Base-by-base conservation (phyloP, 2,113 vertebrate species). In the Apodemus speciosus region DNA sequence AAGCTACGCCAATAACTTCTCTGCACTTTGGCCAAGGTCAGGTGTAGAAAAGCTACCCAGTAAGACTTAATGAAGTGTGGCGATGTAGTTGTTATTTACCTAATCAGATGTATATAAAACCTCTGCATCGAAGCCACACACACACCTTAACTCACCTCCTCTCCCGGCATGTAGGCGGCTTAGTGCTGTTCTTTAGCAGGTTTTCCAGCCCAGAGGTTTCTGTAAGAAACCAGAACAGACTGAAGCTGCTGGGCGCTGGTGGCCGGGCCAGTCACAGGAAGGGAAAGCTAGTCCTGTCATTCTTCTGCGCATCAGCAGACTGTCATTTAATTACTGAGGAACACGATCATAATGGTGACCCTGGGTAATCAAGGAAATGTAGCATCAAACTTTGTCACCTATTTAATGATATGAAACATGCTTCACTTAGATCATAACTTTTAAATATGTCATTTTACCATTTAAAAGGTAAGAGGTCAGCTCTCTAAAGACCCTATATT, bases 341-440 rank as follows among this genome's bases (percentile, higher is more conserved):
- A 27, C n/a, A 5, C 68, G 46, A 20, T 72, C 58, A 62, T 51
- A 58, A 30, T 80, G 69, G 77, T 89, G n/a, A 93, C 43, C 53
- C 71, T 56, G 85, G 94, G 14, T 83, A 53, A 79, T 43, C n/a
- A 92, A 93, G 77, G 80, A 95, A 93, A 71, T 56, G n/a, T 62
- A 75, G 64, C 68, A 11, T 94, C 53, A 87, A 51, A 68, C 51
- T 94, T 92, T 92, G 3, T 94, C 27, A 85, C 66, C 27, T 72
- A 13, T 71, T 58, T 93, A 90, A 75, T 96, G 76, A 93, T 85
- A 62, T 69, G 46, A 94, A 83, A 92, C 56, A 32, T 46, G 15
- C 32, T 76, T 85, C 80, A 69, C 38, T 89, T 64, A 40, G 49
- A 40, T 66, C 13, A 56, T 76, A 90, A 79, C 43, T 88, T 92